Evolutionary conservation across 2,888 invertebrate species (phyloP).

Genomic region (Monoplex corrugatus): DNA sequence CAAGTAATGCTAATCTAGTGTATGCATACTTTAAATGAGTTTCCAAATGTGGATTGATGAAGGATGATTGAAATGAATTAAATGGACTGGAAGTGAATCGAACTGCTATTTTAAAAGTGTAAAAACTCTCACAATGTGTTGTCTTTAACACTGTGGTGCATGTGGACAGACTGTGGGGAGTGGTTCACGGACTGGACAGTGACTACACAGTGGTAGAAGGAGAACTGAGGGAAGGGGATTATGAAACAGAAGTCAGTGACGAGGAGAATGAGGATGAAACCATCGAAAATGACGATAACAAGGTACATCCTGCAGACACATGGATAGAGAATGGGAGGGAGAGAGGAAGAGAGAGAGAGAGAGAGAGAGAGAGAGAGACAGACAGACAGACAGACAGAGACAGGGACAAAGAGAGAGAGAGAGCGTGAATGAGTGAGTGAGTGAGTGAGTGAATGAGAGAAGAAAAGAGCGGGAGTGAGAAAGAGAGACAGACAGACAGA

Average conservation of each 20-base stretch:
- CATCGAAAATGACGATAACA: neutral
- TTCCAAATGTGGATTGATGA: too few relatives aligned
- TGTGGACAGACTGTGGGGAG: conserved; percentile 88
- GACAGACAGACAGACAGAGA: neutral
- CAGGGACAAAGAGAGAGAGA: neutral
- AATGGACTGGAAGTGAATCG: too few relatives aligned
- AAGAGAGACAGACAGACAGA: too few relatives aligned
- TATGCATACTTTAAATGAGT: too few relatives aligned
- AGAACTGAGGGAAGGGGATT: conserved; percentile 87
- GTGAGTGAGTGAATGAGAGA: neutral
- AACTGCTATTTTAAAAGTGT: too few relatives aligned
- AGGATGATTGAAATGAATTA: too few relatives aligned
- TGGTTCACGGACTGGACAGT: conserved; percentile 88
- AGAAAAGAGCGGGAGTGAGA: neutral
- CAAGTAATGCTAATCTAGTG: too few relatives aligned
- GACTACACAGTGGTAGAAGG: conserved; percentile 91
- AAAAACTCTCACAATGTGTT: too few relatives aligned
- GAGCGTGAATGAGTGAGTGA: neutral
- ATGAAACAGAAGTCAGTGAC: conserved; percentile 82
- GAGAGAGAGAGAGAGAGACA: conserved; percentile 11
- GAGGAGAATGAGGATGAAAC: conserved; percentile 59
- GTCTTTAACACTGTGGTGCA: neutral
- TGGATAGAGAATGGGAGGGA: neutral
- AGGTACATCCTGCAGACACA: neutral
- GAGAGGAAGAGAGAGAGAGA: neutral